A percentile compares a stretch with the other conserved stretches of the same genome.
These are phyloP conservation scores for Diachasma alloeum DNA, from an alignment of 1,140 invertebrate species.

Conservation along the genomic window DNA sequence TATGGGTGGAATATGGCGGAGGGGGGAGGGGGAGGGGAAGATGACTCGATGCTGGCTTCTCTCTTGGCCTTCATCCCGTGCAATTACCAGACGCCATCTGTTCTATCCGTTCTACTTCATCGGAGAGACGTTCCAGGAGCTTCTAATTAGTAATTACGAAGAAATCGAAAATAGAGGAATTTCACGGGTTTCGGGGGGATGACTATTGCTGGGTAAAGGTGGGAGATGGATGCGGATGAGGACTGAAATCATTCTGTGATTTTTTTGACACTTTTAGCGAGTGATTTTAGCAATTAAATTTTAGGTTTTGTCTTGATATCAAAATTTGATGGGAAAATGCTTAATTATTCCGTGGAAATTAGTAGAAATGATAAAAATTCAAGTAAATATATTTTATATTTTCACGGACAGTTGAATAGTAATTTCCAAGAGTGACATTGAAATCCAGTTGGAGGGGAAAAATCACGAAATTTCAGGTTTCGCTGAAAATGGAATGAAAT, in stretches of 20 bases:
- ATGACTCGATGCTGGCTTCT: neutral
- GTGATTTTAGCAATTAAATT: too few relatives aligned
- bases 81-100: constrained; percentile 37
- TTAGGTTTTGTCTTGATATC: too few relatives aligned
- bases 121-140: constrained; percentile 28
- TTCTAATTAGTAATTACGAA: constrained; percentile 39
- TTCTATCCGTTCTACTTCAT: constrained; percentile 37
- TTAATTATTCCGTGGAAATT: too few relatives aligned
- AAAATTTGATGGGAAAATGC: too few relatives aligned
- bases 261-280: too few relatives aligned
- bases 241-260: neutral
- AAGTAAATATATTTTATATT: too few relatives aligned
- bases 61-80: constrained; percentile 14
- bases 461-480: too few relatives aligned
- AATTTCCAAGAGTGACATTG: too few relatives aligned
- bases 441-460: too few relatives aligned
- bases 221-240: neutral
- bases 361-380: too few relatives aligned
- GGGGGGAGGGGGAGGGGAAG: neutral
- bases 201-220: neutral
- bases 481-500: too few relatives aligned
- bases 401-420: too few relatives aligned
- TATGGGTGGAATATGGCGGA: neutral
- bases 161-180: constrained; percentile 36
- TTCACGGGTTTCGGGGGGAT: neutral